A percentile compares a stretch with the other conserved stretches of the same genome.
Conservation (phyloP, 2,113 vertebrate species). For the Falco punctatus region DNA sequence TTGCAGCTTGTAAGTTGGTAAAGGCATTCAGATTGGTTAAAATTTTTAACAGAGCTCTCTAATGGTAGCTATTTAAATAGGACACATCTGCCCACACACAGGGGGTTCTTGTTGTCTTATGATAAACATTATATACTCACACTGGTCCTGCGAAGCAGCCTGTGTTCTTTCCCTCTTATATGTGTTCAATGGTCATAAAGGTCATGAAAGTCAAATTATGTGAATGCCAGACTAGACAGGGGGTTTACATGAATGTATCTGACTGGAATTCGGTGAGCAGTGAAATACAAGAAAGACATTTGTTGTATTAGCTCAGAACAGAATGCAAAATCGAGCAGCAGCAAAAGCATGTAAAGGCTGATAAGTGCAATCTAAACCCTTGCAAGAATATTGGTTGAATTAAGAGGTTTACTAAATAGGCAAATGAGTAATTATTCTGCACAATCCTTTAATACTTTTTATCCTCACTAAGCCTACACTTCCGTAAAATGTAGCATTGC, state of each 20-base stretch:
- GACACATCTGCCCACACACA: not conserved
- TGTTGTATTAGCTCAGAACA: not conserved
- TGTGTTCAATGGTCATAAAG: slow-evolving; percentile 31
- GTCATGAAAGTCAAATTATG: slow-evolving; percentile 8
- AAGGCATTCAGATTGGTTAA: not conserved
- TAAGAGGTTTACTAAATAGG: not conserved
- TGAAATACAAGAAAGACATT: not conserved
- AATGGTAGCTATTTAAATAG: not conserved
- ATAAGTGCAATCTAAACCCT: not conserved
- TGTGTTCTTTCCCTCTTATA: not conserved
- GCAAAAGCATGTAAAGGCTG: not conserved
- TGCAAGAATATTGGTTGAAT: not conserved
- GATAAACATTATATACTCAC: not conserved
- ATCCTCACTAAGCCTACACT: not conserved
- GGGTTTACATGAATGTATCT: not conserved
- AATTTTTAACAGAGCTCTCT: not conserved
- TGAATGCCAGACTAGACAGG: not conserved
- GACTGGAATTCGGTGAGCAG: slow-evolving; percentile 21
- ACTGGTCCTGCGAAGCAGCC: not conserved
- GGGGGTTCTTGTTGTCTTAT: not conserved
- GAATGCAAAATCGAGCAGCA: not conserved
- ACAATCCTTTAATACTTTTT: not conserved
- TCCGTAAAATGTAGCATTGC: not conserved
- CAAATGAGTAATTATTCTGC: not conserved
- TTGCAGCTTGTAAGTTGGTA: accelerated